Evolutionary conservation across 2,797 vertebrate genomes (phyloP).

Genomic region (Etheostoma perlongum): DNA sequence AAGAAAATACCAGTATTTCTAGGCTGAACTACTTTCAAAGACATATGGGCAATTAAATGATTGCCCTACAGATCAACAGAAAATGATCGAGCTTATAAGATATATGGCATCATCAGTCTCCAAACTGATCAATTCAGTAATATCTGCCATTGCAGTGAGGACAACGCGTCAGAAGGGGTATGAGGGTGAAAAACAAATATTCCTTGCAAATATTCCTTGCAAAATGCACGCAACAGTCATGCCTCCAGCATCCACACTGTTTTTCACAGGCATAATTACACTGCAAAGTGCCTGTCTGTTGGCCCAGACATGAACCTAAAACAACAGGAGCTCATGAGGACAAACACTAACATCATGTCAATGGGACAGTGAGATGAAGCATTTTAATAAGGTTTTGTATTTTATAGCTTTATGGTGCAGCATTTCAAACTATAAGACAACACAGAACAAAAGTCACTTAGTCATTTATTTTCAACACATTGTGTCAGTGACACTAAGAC

Average conservation of each 20-base stretch:
- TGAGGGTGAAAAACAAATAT: not conserved
- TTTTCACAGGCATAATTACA: conserved; percentile 23
- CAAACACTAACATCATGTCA: conserved; percentile 34
- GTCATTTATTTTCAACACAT: not conserved
- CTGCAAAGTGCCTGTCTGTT: conserved; percentile 28
- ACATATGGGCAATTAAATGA: conserved; percentile 48
- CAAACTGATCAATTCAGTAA: conserved; percentile 46
- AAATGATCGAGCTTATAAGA: conserved; percentile 52
- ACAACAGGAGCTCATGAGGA: conserved; percentile 37
- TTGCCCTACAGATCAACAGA: conserved; percentile 40
- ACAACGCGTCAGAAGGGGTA: not conserved
- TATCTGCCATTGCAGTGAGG: conserved; percentile 18
- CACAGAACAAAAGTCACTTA: not conserved
- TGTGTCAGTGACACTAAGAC: not conserved
- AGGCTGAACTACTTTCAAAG: conserved; percentile 24
- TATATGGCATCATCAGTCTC: conserved; percentile 54
- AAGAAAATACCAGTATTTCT: conserved; percentile 28
- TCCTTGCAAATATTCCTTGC: not conserved
- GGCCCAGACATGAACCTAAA: conserved; percentile 62
- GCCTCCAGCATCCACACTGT: conserved; percentile 1
- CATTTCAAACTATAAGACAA: conserved; percentile 11
- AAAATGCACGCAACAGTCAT: not conserved
- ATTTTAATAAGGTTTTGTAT: conserved; percentile 34
- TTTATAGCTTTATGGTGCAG: conserved; percentile 9
- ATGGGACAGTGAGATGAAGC: conserved; percentile 33